A percentile compares a stretch with the other conserved stretches of the same genome.
These are phyloP conservation scores for Xenops minutus DNA, from an alignment of 2,797 vertebrate genomes.

Conservation along the genomic window DNA sequence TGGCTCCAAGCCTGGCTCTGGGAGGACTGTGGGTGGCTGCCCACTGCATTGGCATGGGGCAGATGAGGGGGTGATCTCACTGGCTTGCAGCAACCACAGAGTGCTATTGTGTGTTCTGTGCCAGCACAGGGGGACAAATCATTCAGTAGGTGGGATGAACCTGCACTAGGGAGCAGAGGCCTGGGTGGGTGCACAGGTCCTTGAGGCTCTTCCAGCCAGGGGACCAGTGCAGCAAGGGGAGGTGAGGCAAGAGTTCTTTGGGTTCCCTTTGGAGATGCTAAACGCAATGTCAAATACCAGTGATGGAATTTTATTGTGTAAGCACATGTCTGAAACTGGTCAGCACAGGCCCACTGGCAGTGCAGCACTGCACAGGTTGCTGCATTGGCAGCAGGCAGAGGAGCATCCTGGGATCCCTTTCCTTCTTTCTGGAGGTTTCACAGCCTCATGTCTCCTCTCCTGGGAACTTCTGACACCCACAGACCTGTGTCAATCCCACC, in stretches of 20 bases:
- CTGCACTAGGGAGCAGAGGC: not conserved
- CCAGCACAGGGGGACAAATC: accelerated
- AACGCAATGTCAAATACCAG: not conserved
- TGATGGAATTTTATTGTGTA: not conserved
- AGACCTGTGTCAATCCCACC: not conserved
- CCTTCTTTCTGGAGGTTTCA: not conserved
- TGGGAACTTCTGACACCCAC: not conserved
- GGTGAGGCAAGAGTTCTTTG: not conserved
- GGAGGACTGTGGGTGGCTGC: not conserved
- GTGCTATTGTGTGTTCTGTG: not conserved
- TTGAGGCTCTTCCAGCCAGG: not conserved
- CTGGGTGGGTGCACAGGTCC: not conserved
- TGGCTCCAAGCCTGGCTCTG: not conserved
- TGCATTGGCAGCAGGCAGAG: not conserved
- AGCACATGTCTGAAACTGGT: not conserved
- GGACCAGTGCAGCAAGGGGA: not conserved
- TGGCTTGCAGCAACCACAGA: not conserved
- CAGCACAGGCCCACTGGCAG: not conserved
- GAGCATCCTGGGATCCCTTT: not conserved
- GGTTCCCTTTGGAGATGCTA: not conserved
- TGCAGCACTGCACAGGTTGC: not conserved
- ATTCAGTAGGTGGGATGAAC: not conserved
- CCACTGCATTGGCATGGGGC: accelerated
- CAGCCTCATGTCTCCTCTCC: not conserved
- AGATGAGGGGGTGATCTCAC: not conserved